phyloP scores from a whole-genome alignment of 1,140 invertebrate genomes.

The Saccostrea cuccullata region DNA sequence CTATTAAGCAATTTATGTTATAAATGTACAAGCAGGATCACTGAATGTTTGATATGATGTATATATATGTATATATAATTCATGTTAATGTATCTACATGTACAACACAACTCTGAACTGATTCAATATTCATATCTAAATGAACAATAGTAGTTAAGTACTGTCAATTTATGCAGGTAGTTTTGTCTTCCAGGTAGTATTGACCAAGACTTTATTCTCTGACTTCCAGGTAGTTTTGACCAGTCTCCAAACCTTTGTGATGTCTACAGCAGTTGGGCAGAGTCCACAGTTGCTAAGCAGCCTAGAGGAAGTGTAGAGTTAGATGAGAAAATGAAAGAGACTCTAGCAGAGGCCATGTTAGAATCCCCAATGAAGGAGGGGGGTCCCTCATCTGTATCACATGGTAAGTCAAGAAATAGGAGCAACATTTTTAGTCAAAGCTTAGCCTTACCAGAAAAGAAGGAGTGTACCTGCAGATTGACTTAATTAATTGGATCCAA shows the following conservation, averaged over 20 bases:
- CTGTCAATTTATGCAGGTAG: background rate
- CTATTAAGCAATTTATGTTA: too few relatives aligned
- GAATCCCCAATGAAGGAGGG: constrained; percentile 83
- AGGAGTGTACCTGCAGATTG: too few relatives aligned
- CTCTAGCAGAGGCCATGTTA: constrained; percentile 95
- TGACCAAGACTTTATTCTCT: constrained; percentile 83
- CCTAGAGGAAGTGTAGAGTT: constrained; percentile 71
- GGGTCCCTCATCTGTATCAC: constrained; percentile 64
- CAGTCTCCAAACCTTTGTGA: constrained; percentile 91
- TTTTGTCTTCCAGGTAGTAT: constrained; percentile 85
- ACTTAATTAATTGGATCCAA: too few relatives aligned
- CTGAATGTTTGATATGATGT: too few relatives aligned
- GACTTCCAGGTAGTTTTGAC: constrained; percentile 88
- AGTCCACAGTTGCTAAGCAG: constrained; percentile 73
- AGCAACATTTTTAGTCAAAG: too few relatives aligned
- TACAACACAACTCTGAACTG: too few relatives aligned
- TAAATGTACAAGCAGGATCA: too few relatives aligned
- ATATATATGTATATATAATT: too few relatives aligned
- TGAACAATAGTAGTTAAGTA: background rate
- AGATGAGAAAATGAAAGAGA: constrained; percentile 91
- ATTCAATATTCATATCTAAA: too few relatives aligned
- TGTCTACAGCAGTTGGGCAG: constrained; percentile 83
- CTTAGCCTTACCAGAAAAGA: too few relatives aligned
- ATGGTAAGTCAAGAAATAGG: background rate
- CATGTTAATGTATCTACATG: too few relatives aligned